A percentile compares a stretch with the other conserved stretches of the same genome.
Evolutionary conservation across 2,113 vertebrate species (phyloP).

Genomic region (Nesoenas mayeri): DNA sequence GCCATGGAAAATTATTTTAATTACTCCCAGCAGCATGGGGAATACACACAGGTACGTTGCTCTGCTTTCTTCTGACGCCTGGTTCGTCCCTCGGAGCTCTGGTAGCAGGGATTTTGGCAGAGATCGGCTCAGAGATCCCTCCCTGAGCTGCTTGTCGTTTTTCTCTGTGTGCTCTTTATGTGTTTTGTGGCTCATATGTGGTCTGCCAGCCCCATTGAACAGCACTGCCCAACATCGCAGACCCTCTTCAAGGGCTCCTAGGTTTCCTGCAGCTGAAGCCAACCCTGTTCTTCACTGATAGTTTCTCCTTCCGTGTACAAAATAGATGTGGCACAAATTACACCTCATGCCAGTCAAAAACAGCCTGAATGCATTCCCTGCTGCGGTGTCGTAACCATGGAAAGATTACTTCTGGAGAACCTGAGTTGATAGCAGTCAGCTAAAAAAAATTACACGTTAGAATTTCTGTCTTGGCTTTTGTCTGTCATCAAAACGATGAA

Average conservation of each 20-base stretch:
- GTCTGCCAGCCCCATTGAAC: neutral
- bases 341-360: neutral
- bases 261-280: neutral
- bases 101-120: neutral
- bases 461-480: neutral
- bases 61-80: neutral
- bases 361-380: neutral
- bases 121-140: neutral
- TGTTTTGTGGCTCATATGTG: fast-evolving
- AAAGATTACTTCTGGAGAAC: neutral
- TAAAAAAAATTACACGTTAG: neutral
- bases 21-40: slow-evolving; percentile 84
- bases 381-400: neutral
- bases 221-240: neutral
- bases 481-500: neutral
- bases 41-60: slow-evolving; percentile 76
- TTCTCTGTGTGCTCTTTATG: neutral
- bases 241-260: neutral
- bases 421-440: neutral
- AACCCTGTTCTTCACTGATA: neutral
- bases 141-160: neutral
- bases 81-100: neutral
- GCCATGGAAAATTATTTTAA: slow-evolving; percentile 77
- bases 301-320: neutral
- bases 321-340: neutral